Evolutionary conservation across 2,888 invertebrate species (phyloP).

Genomic region (Microctonus brassicae): DNA sequence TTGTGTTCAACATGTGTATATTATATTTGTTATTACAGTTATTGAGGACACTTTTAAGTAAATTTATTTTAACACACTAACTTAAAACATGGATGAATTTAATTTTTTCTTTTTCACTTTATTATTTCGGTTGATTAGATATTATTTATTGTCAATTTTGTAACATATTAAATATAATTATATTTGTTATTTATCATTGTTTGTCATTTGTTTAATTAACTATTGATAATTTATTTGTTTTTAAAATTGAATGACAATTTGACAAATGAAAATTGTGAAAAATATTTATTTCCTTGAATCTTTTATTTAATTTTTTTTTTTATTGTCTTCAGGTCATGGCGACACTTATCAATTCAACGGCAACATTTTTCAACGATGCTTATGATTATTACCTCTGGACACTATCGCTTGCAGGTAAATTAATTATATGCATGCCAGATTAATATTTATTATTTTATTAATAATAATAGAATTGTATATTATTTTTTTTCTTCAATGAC

Average conservation of each 20-base stretch:
- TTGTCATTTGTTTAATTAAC: no score
- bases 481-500: background rate
- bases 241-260: no score
- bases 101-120: background rate
- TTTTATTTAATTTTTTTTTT: background rate
- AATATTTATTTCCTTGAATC: background rate
- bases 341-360: conserved; percentile 65
- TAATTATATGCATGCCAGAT: no score
- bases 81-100: background rate
- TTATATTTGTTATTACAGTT: conserved; percentile 24
- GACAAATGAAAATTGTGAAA: background rate
- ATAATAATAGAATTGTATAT: background rate
- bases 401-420: conserved; percentile 80
- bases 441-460: background rate
- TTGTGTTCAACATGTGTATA: background rate
- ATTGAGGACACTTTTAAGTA: conserved; percentile 22
- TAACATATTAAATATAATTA: no score
- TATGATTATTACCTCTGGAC: conserved; percentile 85
- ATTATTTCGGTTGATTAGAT: no score
- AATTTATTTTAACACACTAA: background rate
- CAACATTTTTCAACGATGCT: conserved; percentile 63
- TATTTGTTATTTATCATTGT: no score
- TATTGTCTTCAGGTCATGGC: conserved; percentile 63
- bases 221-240: no score
- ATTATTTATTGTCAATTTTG: no score